Evolutionary conservation across 1,140 invertebrate genomes (phyloP).

Genomic region (Pseudachorutes palmiensis): DNA sequence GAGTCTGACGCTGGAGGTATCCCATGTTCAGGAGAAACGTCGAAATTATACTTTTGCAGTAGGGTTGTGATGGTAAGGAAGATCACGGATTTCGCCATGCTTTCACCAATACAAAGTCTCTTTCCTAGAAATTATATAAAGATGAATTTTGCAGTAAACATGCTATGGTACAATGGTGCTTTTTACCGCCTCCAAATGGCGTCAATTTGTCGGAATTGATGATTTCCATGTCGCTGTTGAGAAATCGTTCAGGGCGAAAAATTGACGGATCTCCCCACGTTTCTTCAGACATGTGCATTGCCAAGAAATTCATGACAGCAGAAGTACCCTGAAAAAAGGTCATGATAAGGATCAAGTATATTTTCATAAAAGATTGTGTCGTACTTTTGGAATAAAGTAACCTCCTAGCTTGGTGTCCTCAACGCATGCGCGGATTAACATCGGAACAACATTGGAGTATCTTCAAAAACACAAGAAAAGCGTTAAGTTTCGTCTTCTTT

Average conservation of each 20-base stretch:
- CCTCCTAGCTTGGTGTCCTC: background rate
- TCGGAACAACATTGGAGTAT: background rate
- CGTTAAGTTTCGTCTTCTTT: background rate
- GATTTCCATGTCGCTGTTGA: constrained; percentile 43
- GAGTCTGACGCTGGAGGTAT: background rate
- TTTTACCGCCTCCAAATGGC: background rate
- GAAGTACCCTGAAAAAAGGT: constrained; percentile 62
- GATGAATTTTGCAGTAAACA: background rate
- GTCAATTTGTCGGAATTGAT: background rate
- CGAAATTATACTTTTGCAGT: background rate
- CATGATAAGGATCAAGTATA: too few relatives aligned
- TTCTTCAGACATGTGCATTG: constrained; percentile 60
- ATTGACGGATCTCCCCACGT: constrained; percentile 59
- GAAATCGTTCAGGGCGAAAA: constrained; percentile 67
- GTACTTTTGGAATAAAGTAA: background rate
- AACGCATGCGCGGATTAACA: background rate
- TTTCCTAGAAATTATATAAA: constrained; percentile 48
- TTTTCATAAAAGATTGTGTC: background rate
- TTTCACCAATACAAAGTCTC: constrained; percentile 65
- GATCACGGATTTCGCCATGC: constrained; percentile 58
- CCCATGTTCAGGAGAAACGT: background rate
- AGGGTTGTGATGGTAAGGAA: constrained; percentile 52
- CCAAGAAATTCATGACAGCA: constrained; percentile 70
- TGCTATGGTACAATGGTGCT: too few relatives aligned
- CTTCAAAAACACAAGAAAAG: background rate